Evolutionary conservation across 2,888 invertebrate genomes (phyloP).

Genomic region (Rotaria macrura): DNA sequence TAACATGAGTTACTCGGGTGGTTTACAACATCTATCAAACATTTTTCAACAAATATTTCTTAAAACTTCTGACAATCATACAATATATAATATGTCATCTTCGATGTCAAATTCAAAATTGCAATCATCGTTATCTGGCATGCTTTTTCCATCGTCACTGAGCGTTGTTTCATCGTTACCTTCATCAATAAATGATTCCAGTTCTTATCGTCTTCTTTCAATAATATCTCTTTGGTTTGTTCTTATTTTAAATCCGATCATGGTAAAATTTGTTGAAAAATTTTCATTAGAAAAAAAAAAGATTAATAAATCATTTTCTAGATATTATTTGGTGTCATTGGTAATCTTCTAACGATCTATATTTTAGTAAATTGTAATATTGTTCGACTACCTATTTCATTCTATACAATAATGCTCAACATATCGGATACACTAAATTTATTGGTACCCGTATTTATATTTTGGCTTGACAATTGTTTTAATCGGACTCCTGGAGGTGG

Average conservation of each 20-base stretch:
- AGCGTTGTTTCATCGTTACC: neutral
- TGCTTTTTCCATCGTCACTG: neutral
- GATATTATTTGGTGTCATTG: neutral
- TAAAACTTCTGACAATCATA: neutral
- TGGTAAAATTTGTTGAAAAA: neutral
- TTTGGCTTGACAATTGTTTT: slow-evolving; percentile 21
- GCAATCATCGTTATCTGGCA: neutral
- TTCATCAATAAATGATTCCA: neutral
- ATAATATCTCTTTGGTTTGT: neutral
- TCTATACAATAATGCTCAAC: slow-evolving; percentile 15
- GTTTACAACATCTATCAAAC: neutral
- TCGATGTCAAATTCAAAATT: neutral
- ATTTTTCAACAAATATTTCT: neutral
- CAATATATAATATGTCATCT: neutral
- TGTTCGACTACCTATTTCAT: neutral
- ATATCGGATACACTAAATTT: slow-evolving; percentile 16
- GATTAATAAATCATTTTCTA: neutral
- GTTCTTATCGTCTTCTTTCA: neutral
- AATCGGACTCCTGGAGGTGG: neutral
- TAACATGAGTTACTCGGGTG: neutral
- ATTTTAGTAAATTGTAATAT: neutral
- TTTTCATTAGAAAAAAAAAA: neutral
- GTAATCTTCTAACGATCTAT: neutral
- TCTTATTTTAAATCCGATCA: neutral
- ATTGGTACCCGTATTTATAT: slow-evolving; percentile 13